Conservation (phyloP, 2,888 invertebrate species). For the Sminthurinus aureus region DNA sequence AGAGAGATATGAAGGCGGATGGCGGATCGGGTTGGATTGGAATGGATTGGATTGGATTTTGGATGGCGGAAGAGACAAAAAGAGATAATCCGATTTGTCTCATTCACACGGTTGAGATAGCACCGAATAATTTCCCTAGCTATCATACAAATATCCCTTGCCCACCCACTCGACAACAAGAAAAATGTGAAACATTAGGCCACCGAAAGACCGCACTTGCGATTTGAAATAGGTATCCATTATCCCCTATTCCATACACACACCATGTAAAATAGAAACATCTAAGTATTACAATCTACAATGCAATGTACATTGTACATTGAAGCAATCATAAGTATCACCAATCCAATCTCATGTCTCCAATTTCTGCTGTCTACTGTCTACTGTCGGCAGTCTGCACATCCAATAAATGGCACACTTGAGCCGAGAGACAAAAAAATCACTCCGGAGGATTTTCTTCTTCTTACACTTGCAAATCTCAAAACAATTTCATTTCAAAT, state of each 20-base stretch:
- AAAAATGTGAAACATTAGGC: constrained; percentile 36
- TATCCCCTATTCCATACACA: no score
- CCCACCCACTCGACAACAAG: constrained; percentile 42
- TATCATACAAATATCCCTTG: constrained; percentile 35
- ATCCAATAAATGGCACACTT: constrained; percentile 16
- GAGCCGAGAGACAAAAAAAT: neutral
- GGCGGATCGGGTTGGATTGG: neutral
- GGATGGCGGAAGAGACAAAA: constrained; percentile 18
- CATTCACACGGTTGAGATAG: constrained; percentile 35
- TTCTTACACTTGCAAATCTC: neutral
- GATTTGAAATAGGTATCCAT: no score
- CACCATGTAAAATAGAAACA: no score
- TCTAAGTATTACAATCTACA: no score
- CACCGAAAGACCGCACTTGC: neutral
- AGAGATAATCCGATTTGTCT: constrained; percentile 27
- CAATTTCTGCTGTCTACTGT: no score
- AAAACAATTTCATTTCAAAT: neutral
- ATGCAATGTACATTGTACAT: no score
- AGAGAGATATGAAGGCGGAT: constrained; percentile 22
- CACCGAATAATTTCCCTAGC: constrained; percentile 31
- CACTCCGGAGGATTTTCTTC: constrained; percentile 3
- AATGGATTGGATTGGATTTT: neutral
- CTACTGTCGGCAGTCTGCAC: constrained; percentile 1
- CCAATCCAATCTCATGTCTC: no score
- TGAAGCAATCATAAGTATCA: no score